Evolutionary conservation across 2,888 invertebrate species (phyloP), one percentile per base, ranked within the genome.

Genomic region (Acronicta leporina): DNA sequence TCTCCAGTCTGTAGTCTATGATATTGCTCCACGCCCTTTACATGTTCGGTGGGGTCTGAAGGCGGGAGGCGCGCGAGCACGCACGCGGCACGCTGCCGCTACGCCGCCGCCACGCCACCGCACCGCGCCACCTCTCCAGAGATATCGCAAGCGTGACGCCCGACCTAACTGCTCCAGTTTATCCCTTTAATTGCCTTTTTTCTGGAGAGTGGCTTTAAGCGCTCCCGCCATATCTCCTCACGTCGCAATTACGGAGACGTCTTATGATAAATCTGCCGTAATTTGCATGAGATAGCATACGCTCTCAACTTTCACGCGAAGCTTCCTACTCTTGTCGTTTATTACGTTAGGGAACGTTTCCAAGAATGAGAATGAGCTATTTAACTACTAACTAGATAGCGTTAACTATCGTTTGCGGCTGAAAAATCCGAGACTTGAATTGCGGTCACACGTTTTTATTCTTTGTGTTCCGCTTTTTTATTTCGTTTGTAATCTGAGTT

Each of bases 211-310:
- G 89, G 87, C 90, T 92, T 92, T 87, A 92, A 92, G 87, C 87
- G 90, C 86, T 83, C 88, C 85, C 88, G 88, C 92, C 91, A 88
- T 94, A 94, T 94, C 94, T 94, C 86, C 93, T 92, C 94, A 94
- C 93, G 94, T 94, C 92, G 92, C 92, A 94, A 94, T 94, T 94
- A 94, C 89, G 87, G 92, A 92, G 94, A 92, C 92, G 92, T 93
- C 92, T 93, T 93, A 94, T 94, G 94, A 94, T 94, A 94, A 94
- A 94, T 94, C 94, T 94, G 86, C 90, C 87, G 92, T 93, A 94
- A 94, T 94, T 94, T 94, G 93, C 94, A 94, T 94, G 93, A 94
- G 93, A 94, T 93, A 94, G 94, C 94, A 94, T 94, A 94, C 92
- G 94, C 92, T 93, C 91, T 91, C 92, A 93, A 94, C 93, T 94